Percentiles rank a stretch among this genome's conserved stretches.
Conservation (phyloP, 2,888 invertebrate genomes). For the Ichneumoninae sp. region DNA sequence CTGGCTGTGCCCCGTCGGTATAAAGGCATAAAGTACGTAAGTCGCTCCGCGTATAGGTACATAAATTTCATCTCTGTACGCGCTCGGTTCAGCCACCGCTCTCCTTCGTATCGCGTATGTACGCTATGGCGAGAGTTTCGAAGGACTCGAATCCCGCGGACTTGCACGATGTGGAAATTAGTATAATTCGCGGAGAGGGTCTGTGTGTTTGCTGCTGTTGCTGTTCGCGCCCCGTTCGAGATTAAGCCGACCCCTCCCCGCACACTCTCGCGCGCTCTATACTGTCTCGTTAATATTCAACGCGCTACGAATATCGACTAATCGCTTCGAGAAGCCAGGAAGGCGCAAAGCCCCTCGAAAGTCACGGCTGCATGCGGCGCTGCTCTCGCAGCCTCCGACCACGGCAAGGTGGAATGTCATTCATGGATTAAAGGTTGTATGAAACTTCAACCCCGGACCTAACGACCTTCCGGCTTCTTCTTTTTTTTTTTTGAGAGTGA, state of each 20-base stretch:
- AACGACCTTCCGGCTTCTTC: not conserved
- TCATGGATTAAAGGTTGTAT: not conserved
- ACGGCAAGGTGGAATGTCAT: not conserved
- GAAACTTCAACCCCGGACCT: no score
- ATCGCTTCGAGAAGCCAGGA: conserved; percentile 54
- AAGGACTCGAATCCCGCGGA: conserved; percentile 54
- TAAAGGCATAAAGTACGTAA: conserved; percentile 61
- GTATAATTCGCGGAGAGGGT: conserved; percentile 44
- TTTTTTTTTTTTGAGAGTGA: not conserved
- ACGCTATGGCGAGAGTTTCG: conserved; percentile 17
- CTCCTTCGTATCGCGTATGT: not conserved
- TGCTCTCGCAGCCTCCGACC: not conserved
- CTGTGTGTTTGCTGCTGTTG: conserved; percentile 2
- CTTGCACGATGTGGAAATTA: conserved; percentile 53
- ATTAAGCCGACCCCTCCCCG: conserved; percentile 25
- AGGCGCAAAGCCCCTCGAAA: conserved; percentile 12
- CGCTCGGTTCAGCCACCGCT: conserved; percentile 3
- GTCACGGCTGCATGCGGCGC: conserved; percentile 1
- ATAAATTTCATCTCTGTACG: conserved; percentile 58
- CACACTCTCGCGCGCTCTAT: not conserved
- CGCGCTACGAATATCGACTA: conserved; percentile 68
- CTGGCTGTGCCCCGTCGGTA: conserved; percentile 36
- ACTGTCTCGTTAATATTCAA: conserved; percentile 68
- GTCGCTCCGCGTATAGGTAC: conserved; percentile 53
- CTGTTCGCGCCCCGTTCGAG: conserved; percentile 49